Percentiles rank a stretch among this genome's conserved stretches.
Evolutionary conservation across 2,888 invertebrate species (phyloP).

Genomic region (Heliconius hortense): DNA sequence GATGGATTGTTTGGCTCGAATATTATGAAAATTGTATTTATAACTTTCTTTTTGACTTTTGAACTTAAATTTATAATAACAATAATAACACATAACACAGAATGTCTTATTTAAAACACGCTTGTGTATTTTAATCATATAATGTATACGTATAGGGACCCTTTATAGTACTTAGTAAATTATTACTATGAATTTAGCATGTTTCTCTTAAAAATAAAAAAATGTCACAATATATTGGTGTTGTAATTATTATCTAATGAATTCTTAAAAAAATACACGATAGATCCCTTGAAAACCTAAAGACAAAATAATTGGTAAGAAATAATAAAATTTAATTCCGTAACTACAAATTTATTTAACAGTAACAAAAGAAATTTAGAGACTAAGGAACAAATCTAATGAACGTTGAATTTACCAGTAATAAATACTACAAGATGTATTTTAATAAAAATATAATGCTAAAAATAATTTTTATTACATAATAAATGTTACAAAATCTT

Average conservation of each 20-base stretch:
- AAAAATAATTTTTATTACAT: background rate
- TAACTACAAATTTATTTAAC: background rate
- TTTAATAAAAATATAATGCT: background rate
- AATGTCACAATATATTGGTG: constrained; percentile 19
- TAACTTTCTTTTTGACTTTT: background rate
- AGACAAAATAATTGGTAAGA: background rate
- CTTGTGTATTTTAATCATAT: constrained; percentile 30
- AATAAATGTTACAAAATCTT: background rate
- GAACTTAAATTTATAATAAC: background rate
- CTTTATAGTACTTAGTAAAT: constrained; percentile 36
- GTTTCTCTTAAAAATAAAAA: constrained; percentile 34
- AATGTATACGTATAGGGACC: constrained; percentile 46
- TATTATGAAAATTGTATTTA: background rate
- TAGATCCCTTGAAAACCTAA: background rate
- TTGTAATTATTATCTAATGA: constrained; percentile 19
- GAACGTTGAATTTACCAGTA: background rate
- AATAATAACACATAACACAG: background rate
- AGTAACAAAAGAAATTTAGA: background rate
- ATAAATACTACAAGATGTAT: background rate
- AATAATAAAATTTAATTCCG: background rate
- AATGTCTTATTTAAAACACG: constrained; percentile 11
- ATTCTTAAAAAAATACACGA: background rate
- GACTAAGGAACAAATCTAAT: background rate
- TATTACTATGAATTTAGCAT: constrained; percentile 35
- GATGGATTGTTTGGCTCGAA: background rate